phyloP scores from a whole-genome alignment of 2,888 invertebrate species.

The Dendrolimus pini region DNA sequence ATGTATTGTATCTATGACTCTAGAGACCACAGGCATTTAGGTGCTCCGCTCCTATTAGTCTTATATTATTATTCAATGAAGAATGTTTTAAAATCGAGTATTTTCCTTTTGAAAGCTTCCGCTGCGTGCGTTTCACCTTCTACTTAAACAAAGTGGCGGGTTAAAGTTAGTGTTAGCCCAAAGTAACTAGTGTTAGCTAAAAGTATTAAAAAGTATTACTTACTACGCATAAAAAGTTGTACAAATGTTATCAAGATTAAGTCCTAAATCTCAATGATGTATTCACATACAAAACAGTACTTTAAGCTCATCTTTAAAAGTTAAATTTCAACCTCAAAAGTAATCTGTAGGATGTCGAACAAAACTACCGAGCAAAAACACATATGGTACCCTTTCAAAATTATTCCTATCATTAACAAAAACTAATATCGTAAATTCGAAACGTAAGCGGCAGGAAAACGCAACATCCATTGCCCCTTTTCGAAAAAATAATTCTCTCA shows the following conservation, averaged over 20 bases:
- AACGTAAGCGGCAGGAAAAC: conserved; percentile 53
- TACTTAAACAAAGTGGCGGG: too few species aligned
- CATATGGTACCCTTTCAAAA: conserved; percentile 15
- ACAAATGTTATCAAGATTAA: background rate
- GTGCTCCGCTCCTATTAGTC: too few species aligned
- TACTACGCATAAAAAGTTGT: too few species aligned
- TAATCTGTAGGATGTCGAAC: conserved; percentile 16
- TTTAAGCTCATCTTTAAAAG: background rate
- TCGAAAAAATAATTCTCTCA: conserved; percentile 41
- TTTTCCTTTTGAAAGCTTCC: too few species aligned
- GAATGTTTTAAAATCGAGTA: too few species aligned
- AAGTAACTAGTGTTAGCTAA: too few species aligned
- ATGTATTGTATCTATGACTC: too few species aligned
- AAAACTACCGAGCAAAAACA: conserved; percentile 10
- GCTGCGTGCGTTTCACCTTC: too few species aligned
- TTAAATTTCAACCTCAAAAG: conserved; percentile 10
- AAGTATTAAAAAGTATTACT: too few species aligned
- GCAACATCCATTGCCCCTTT: conserved; percentile 44
- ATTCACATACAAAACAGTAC: background rate
- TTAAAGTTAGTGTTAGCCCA: too few species aligned
- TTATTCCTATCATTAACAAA: conserved; percentile 57
- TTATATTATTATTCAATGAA: too few species aligned
- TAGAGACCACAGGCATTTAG: too few species aligned
- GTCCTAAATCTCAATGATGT: background rate
- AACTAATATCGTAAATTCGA: conserved; percentile 58